These are phyloP conservation scores for Trachelus iudaicus DNA, from an alignment of 2,888 invertebrate genomes.

Conservation along the genomic window DNA sequence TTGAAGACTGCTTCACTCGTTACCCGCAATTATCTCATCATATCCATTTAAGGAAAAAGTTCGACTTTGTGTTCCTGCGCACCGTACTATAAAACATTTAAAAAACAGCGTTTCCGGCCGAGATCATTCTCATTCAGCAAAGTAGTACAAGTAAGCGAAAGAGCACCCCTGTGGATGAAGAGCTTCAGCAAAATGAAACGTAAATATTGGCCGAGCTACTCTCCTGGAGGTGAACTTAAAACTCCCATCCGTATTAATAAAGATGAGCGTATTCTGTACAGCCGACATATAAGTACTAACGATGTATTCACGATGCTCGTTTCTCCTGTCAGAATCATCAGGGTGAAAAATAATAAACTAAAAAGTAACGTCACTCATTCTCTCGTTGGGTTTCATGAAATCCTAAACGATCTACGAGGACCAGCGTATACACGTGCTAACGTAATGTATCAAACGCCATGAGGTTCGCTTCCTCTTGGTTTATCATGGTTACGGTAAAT, in stretches of 20 bases:
- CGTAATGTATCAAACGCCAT: neutral
- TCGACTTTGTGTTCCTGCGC: neutral
- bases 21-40: neutral
- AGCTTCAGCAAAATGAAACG: slow-evolving; percentile 53
- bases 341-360: neutral
- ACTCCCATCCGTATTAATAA: slow-evolving; percentile 52
- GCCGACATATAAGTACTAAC: slow-evolving; percentile 29
- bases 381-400: neutral
- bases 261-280: slow-evolving; percentile 49
- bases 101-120: neutral
- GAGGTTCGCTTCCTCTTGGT: neutral
- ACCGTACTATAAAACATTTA: neutral
- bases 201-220: slow-evolving; percentile 53
- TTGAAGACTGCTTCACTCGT: neutral
- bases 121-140: neutral
- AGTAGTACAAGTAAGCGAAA: slow-evolving; percentile 17
- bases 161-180: slow-evolving; percentile 38
- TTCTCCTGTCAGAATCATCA: neutral
- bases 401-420: neutral
- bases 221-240: slow-evolving; percentile 44
- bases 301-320: neutral
- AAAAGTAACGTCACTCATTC: neutral
- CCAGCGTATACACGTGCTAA: neutral
- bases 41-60: neutral
- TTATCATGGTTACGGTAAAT: neutral